phyloP scores from a whole-genome alignment of 2,888 invertebrate genomes.

The Heliconius erato region DNA sequence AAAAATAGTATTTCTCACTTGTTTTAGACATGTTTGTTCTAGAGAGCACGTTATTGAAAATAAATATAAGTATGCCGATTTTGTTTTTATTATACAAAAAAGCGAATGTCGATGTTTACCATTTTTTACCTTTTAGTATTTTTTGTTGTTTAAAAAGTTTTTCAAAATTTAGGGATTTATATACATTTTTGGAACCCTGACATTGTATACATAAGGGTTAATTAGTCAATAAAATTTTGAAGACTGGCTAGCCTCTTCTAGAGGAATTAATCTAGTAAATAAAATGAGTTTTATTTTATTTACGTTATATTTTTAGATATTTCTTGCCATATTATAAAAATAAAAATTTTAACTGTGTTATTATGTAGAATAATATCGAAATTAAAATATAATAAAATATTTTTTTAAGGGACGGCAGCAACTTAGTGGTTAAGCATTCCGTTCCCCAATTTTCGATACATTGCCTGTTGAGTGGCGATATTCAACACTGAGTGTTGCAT shows the following conservation, averaged over 20 bases:
- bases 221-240: not conserved
- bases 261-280: no score
- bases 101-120: conserved; percentile 31
- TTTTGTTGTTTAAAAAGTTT: not conserved
- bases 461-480: not conserved
- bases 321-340: not conserved
- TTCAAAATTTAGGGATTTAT: not conserved
- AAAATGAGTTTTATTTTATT: no score
- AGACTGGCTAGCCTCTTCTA: not conserved
- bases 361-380: not conserved
- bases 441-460: not conserved
- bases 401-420: no score
- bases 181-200: not conserved
- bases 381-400: no score
- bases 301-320: not conserved
- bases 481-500: not conserved
- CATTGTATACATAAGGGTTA: not conserved
- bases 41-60: conserved; percentile 49
- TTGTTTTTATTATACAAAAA: conserved; percentile 49
- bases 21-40: conserved; percentile 49
- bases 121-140: conserved; percentile 8
- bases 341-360: not conserved
- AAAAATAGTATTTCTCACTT: conserved; percentile 29
- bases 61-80: conserved; percentile 47
- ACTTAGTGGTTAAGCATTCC: not conserved